Conservation (phyloP, 2,113 vertebrate species). For the Aix galericulata region DNA sequence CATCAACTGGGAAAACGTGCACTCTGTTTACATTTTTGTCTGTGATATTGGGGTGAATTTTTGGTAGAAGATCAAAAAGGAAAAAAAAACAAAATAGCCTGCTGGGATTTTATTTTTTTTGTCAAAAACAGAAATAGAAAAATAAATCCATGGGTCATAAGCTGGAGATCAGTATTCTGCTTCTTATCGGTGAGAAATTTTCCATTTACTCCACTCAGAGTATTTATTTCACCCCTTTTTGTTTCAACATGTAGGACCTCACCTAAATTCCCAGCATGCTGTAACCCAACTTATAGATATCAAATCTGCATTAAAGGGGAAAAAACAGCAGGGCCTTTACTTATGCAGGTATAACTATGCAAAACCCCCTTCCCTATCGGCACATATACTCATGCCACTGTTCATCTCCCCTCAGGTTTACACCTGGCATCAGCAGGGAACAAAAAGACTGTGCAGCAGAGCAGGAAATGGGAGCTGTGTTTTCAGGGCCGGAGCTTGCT, state of each 20-base stretch:
- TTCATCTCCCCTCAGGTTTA: neutral
- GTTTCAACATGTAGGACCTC: neutral
- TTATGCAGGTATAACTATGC: neutral
- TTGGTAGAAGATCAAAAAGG: neutral
- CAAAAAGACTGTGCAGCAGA: neutral
- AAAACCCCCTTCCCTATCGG: neutral
- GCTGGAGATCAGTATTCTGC: neutral
- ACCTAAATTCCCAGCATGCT: neutral
- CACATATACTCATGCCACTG: neutral
- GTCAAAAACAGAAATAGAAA: neutral
- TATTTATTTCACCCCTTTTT: neutral
- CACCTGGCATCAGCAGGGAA: neutral
- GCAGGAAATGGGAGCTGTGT: neutral
- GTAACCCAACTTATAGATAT: neutral
- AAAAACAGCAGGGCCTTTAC: neutral
- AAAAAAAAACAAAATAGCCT: neutral
- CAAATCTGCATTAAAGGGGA: neutral
- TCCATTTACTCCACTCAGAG: neutral
- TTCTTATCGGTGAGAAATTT: rapidly evolving
- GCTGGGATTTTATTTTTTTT: neutral
- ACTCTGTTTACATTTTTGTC: neutral
- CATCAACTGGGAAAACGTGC: neutral
- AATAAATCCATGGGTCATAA: rapidly evolving
- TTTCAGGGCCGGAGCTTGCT: neutral
- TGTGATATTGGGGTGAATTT: rapidly evolving